Evolutionary conservation across 1,140 invertebrate genomes (phyloP).

Genomic region (Brachionus rubens): DNA sequence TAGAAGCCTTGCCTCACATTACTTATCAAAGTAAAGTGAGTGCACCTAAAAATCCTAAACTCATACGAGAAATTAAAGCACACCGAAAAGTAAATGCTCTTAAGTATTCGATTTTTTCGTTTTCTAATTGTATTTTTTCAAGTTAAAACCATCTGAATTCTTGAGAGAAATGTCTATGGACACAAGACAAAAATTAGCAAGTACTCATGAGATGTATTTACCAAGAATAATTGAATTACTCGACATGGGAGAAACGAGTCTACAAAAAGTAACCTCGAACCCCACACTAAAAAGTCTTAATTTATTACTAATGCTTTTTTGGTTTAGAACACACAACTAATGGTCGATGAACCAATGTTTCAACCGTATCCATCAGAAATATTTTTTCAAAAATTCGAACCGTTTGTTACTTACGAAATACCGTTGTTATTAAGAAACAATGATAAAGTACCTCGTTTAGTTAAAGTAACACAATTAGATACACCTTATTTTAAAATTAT

Average conservation of each 20-base stretch:
- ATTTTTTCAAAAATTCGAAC: constrained; percentile 60
- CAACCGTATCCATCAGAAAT: constrained; percentile 61
- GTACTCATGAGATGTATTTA: constrained; percentile 58
- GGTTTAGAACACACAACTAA: constrained; percentile 5
- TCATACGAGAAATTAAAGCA: constrained; percentile 52
- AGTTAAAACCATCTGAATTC: constrained; percentile 59
- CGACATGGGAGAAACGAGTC: constrained; percentile 60
- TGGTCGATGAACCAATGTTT: constrained; percentile 57
- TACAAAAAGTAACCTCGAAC: constrained; percentile 59
- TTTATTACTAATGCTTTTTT: not conserved
- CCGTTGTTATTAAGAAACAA: constrained; percentile 59
- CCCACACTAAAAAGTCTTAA: no score
- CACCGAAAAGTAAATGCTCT: constrained; percentile 49
- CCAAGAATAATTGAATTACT: constrained; percentile 58
- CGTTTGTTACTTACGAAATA: constrained; percentile 59
- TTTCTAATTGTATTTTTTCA: constrained; percentile 47
- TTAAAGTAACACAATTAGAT: constrained; percentile 58
- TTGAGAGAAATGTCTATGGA: constrained; percentile 59
- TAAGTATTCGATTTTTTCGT: not conserved
- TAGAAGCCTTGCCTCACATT: constrained; percentile 29
- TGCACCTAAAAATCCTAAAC: constrained; percentile 59
- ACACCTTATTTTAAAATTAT: constrained; percentile 61
- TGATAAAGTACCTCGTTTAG: constrained; percentile 60
- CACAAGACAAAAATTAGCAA: constrained; percentile 59
- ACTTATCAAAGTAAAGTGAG: constrained; percentile 57